A percentile compares a stretch with the other conserved stretches of the same genome.
Conservation (phyloP, 2,797 vertebrate genomes). For the Myotis myotis region DNA sequence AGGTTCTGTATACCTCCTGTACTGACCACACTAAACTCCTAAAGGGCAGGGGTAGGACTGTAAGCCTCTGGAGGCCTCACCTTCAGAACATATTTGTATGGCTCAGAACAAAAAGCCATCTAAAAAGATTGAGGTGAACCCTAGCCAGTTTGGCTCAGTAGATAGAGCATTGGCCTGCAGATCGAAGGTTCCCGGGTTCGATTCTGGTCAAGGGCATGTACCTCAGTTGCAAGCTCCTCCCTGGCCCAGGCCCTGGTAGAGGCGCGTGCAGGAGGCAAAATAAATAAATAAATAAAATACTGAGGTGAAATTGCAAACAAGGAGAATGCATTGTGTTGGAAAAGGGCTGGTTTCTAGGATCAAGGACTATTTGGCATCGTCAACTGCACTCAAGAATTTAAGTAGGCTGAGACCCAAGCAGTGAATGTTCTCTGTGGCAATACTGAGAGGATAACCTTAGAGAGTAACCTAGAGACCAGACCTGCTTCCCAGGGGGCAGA, state of each 20-base stretch:
- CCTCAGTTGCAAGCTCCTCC: too few species aligned
- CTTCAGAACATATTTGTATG: background rate
- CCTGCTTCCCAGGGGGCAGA: constrained; percentile 31
- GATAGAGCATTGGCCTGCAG: too few species aligned
- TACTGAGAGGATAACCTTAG: background rate
- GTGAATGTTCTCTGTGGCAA: background rate
- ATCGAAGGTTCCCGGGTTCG: too few species aligned
- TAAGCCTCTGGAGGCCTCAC: background rate
- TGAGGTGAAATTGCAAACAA: background rate
- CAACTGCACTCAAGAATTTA: background rate
- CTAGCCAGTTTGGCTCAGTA: too few species aligned
- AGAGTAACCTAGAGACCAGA: constrained; percentile 29
- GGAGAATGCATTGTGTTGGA: background rate
- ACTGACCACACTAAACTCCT: background rate
- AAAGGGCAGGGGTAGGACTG: background rate
- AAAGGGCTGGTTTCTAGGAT: constrained; percentile 12
- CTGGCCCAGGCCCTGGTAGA: too few species aligned
- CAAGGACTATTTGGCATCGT: background rate
- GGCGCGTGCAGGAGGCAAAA: too few species aligned
- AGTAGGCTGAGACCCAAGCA: background rate
- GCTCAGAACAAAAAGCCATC: background rate
- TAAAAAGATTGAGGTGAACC: background rate
- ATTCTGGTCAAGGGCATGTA: too few species aligned
- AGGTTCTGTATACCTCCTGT: background rate
- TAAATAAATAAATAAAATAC: background rate